These are phyloP conservation scores for Lepisosteus osseus DNA, from an alignment of 2,113 vertebrate genomes.

Conservation along the genomic window DNA sequence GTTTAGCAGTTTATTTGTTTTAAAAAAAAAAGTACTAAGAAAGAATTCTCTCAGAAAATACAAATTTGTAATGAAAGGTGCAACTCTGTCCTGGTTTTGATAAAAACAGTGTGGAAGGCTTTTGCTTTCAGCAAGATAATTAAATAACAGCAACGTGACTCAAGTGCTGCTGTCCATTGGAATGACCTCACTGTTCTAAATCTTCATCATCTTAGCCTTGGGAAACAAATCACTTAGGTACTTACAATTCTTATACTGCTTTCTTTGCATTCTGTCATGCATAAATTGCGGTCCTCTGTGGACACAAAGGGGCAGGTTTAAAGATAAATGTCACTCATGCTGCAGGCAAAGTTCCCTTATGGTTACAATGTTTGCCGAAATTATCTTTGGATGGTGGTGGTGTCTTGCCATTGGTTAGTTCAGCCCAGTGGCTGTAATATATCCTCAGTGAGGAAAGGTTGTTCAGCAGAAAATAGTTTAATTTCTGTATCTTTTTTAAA, in stretches of 20 bases:
- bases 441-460: not conserved
- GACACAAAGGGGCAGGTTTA: not conserved
- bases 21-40: too few relatives aligned
- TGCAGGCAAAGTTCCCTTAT: not conserved
- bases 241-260: conserved; percentile 1
- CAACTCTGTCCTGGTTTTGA: too few relatives aligned
- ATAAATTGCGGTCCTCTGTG: not conserved
- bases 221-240: conserved; percentile 11
- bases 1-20: too few relatives aligned
- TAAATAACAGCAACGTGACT: not conserved
- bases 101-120: too few relatives aligned
- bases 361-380: not conserved
- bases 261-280: conserved; percentile 11
- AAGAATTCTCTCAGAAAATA: too few relatives aligned
- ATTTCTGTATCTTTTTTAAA: not conserved
- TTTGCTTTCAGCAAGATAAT: too few relatives aligned
- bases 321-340: not conserved
- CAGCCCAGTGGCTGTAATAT: not conserved
- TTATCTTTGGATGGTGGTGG: not conserved
- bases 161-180: not conserved
- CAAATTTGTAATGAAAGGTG: too few relatives aligned
- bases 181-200: not conserved
- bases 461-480: conserved; percentile 6
- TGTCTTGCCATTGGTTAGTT: not conserved
- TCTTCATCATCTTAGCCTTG: not conserved